Evolutionary conservation across 2,113 vertebrate species (phyloP), one percentile per base, ranked within the genome.

Genomic region (Progne subis): DNA sequence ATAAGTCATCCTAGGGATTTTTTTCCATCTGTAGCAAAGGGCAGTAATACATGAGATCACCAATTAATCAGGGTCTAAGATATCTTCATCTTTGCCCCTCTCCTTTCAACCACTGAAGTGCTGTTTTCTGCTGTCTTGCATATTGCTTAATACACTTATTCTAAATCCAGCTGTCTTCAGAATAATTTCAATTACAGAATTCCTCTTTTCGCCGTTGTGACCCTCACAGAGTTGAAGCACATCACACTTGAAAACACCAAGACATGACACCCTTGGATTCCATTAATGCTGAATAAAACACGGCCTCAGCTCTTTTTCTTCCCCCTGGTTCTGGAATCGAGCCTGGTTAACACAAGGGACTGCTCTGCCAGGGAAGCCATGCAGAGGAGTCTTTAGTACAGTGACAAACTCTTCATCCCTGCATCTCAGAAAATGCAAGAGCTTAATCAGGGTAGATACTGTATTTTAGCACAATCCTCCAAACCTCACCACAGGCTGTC

Each of bases 311-410:
- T 20, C 20, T 25, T 46, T 32, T n/a, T 39, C 55, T 43, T 52
- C 7, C 13, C 5, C 37, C 19, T 11, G 28, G n/a, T 19, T 59
- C 70, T 18, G 29, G 32, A 24, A 21, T 2, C 0, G 0, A 59
- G 34, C 23, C n/a, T 18, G 3, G 0, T 18, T 28, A 82, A 46
- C 25, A 20, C 4, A 2, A 14, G 32, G 52, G 82, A 71, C 18
- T 52, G 63, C 20, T 53, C 41, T 55, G 64, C 47, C n/a, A 23
- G 17, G 63, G 39, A 49, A 39, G 8, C 1, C 16, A 21, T 0
- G 18, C 34, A 15, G 9, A 60, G 4, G 37, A 19, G 3, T n/a
- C 55, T 76, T 85, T 7, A 63, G 5, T 80, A 43, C 17, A 37
- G 17, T 15, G 23, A n/a, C 31, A 49, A 92, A 61, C 32, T 69